A percentile compares a stretch with the other conserved stretches of the same genome.
These are phyloP conservation scores for Diglossa cyanea DNA, from an alignment of 2,797 vertebrate species.

Conservation along the genomic window DNA sequence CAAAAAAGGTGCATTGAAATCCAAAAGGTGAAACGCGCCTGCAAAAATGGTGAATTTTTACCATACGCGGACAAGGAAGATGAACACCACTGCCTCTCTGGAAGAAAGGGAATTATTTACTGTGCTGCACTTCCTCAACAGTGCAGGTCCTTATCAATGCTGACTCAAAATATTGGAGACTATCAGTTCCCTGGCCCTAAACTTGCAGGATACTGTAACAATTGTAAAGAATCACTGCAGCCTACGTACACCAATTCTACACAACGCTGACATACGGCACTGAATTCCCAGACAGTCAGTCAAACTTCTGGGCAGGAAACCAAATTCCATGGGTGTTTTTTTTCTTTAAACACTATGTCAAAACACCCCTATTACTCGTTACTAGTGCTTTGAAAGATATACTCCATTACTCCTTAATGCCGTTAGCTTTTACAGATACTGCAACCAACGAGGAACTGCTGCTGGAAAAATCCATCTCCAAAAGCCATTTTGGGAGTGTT, in stretches of 20 bases:
- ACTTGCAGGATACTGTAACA: neutral
- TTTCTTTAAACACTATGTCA: conserved; percentile 34
- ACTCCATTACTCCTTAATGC: conserved; percentile 11
- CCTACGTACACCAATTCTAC: neutral
- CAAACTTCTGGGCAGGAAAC: conserved; percentile 53
- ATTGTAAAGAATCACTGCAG: neutral
- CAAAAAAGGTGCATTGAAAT: neutral
- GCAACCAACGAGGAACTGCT: neutral
- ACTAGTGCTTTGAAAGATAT: conserved; percentile 27
- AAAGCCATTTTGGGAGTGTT: neutral
- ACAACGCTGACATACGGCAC: neutral
- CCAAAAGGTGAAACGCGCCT: neutral
- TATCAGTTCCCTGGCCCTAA: neutral
- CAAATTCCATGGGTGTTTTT: conserved; percentile 34
- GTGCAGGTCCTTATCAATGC: neutral
- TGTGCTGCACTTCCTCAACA: neutral
- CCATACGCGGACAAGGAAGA: neutral
- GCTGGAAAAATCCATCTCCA: neutral
- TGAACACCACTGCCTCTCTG: neutral
- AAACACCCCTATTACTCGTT: conserved; percentile 31
- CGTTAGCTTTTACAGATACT: neutral
- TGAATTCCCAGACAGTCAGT: conserved; percentile 62
- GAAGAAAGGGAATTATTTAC: neutral
- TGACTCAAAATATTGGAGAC: neutral
- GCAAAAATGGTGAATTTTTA: neutral